Evolutionary conservation across 2,113 vertebrate genomes (phyloP).

Genomic region (Machaerirhynchus nigripectus): DNA sequence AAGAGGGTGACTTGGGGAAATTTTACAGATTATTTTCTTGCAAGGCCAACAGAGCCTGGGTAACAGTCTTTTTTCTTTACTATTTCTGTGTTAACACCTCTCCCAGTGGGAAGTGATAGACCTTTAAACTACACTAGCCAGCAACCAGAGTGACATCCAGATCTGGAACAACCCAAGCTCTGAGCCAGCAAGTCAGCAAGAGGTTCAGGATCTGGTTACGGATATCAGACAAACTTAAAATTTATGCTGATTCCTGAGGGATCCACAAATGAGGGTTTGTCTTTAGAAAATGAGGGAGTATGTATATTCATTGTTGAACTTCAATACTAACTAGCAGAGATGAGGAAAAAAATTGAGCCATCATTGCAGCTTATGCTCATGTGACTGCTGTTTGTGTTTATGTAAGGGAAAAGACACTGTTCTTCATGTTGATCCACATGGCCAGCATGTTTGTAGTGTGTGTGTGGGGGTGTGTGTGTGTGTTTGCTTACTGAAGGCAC

Average conservation of each 20-base stretch:
- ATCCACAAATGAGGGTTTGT: neutral
- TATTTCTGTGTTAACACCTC: neutral
- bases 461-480: neutral
- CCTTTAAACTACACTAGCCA: neutral
- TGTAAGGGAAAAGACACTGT: neutral
- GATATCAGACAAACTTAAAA: neutral
- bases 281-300: neutral
- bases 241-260: neutral
- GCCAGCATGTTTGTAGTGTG: neutral
- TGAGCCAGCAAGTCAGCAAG: neutral
- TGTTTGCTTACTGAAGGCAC: neutral
- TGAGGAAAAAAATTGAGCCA: neutral
- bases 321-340: neutral
- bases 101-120: neutral
- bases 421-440: neutral
- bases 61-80: neutral
- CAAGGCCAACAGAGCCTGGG: neutral
- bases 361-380: rapidly evolving
- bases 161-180: neutral
- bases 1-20: neutral
- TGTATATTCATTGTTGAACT: neutral
- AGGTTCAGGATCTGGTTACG: neutral
- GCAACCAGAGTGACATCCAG: neutral
- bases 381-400: neutral
- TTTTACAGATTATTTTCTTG: neutral